A percentile compares a stretch with the other conserved stretches of the same genome.
These are phyloP conservation scores for Clarias platycephalus DNA, from an alignment of 2,797 vertebrate genomes.

Conservation along the genomic window DNA sequence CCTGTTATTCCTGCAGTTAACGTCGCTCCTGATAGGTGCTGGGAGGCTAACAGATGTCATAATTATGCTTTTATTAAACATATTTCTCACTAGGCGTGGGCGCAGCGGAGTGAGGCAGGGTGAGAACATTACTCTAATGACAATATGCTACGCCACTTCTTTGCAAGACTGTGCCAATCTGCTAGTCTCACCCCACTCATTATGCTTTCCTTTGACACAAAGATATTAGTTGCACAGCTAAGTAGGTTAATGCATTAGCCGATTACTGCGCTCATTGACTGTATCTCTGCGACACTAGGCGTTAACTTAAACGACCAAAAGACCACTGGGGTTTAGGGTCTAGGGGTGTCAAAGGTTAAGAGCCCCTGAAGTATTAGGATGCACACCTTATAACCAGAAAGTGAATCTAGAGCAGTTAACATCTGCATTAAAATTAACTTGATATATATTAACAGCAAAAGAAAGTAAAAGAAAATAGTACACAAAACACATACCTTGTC, in stretches of 20 bases:
- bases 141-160: slow-evolving; percentile 74
- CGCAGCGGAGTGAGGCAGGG: slow-evolving; percentile 53
- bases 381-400: neutral
- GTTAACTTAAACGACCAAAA: slow-evolving; percentile 32
- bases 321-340: neutral
- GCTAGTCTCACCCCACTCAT: slow-evolving; percentile 53
- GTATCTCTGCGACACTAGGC: slow-evolving; percentile 40
- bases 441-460: neutral
- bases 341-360: neutral
- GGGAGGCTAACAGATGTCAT: slow-evolving; percentile 88
- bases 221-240: slow-evolving; percentile 54
- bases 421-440: neutral
- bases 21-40: slow-evolving; percentile 83
- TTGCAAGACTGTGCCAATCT: slow-evolving; percentile 65
- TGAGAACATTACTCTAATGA: slow-evolving; percentile 78
- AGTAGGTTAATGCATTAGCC: slow-evolving; percentile 66
- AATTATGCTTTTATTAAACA: slow-evolving; percentile 90
- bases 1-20: slow-evolving; percentile 83
- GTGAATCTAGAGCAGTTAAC: neutral
- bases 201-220: slow-evolving; percentile 65
- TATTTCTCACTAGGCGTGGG: slow-evolving; percentile 77
- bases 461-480: neutral
- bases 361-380: too few species aligned
- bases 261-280: slow-evolving; percentile 55
- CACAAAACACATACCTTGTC: neutral